phyloP scores from a whole-genome alignment of 2,797 vertebrate genomes.

The Pagetopsis macropterus region DNA sequence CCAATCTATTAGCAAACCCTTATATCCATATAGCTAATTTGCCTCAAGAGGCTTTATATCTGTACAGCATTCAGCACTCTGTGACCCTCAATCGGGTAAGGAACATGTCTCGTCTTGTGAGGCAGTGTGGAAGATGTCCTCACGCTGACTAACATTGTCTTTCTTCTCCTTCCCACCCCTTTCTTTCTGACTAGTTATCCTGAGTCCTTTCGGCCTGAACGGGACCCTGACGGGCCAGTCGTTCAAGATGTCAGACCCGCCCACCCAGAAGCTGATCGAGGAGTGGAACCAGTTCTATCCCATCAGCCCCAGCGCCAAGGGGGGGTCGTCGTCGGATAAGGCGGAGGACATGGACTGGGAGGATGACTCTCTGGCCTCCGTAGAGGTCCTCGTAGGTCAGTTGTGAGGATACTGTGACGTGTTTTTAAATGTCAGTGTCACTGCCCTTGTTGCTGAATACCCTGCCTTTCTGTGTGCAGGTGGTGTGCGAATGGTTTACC shows the following conservation, averaged over 20 bases:
- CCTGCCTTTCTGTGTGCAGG: conserved; percentile 74
- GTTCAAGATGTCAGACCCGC: conserved; percentile 97
- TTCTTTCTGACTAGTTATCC: conserved; percentile 86
- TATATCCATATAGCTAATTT: background rate
- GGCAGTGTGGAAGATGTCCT: background rate
- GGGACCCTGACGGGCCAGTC: conserved; percentile 98
- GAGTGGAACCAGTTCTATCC: conserved; percentile 99
- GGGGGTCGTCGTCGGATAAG: conserved; percentile 89
- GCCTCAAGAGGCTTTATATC: background rate
- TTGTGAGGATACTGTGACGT: background rate
- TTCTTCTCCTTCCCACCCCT: background rate
- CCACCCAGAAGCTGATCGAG: conserved; percentile 96
- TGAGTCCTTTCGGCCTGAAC: conserved; percentile 97
- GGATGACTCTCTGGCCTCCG: conserved; percentile 96
- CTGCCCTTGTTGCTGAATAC: background rate
- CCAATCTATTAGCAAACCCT: no score
- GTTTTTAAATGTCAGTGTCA: background rate
- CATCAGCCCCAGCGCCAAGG: conserved; percentile 91
- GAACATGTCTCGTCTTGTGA: background rate
- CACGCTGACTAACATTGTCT: background rate
- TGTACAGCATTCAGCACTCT: background rate
- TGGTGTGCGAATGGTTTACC: conserved; percentile 98
- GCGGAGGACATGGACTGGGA: conserved; percentile 98
- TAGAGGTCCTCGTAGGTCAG: conserved; percentile 98
- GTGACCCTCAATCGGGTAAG: background rate